A percentile compares a stretch with the other conserved stretches of the same genome.
Conservation (phyloP, 2,888 invertebrate genomes). For the Hemithea aestivaria region DNA sequence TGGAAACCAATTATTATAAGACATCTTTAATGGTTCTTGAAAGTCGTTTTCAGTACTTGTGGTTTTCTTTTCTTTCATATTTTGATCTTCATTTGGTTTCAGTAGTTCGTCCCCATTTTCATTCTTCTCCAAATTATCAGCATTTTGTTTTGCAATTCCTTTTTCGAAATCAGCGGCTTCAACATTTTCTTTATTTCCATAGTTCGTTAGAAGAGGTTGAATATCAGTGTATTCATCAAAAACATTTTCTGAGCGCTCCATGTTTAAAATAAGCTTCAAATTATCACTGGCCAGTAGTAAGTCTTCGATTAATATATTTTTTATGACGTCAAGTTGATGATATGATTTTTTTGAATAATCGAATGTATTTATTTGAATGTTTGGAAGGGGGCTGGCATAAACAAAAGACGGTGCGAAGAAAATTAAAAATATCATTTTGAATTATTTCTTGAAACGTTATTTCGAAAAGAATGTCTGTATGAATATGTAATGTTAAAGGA, state of each 20-base stretch:
- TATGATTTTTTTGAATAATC: slow-evolving; percentile 16
- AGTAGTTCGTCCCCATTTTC: too few species aligned
- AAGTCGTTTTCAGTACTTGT: too few species aligned
- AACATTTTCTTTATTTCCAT: background rate
- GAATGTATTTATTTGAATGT: slow-evolving; percentile 27
- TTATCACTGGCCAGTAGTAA: slow-evolving; percentile 35
- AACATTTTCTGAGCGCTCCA: slow-evolving; percentile 26
- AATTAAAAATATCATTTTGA: slow-evolving; percentile 16
- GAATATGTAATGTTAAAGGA: slow-evolving; percentile 5
- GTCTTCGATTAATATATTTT: slow-evolving; percentile 33
- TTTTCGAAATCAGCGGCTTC: background rate
- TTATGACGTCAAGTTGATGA: slow-evolving; percentile 26
- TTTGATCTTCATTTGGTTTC: too few species aligned
- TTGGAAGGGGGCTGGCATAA: slow-evolving; percentile 13
- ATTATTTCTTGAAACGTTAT: slow-evolving; percentile 1
- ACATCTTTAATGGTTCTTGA: too few species aligned
- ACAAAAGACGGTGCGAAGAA: slow-evolving; percentile 13
- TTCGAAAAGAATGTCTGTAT: slow-evolving; percentile 1
- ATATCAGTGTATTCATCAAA: slow-evolving; percentile 6
- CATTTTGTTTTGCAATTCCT: too few species aligned
- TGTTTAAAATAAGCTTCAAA: slow-evolving; percentile 31
- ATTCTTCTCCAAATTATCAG: too few species aligned
- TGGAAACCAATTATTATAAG: too few species aligned
- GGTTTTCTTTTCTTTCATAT: too few species aligned
- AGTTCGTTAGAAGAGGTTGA: background rate